phyloP scores from a whole-genome alignment of 2,113 vertebrate species.

The Aptenodytes patagonicus region DNA sequence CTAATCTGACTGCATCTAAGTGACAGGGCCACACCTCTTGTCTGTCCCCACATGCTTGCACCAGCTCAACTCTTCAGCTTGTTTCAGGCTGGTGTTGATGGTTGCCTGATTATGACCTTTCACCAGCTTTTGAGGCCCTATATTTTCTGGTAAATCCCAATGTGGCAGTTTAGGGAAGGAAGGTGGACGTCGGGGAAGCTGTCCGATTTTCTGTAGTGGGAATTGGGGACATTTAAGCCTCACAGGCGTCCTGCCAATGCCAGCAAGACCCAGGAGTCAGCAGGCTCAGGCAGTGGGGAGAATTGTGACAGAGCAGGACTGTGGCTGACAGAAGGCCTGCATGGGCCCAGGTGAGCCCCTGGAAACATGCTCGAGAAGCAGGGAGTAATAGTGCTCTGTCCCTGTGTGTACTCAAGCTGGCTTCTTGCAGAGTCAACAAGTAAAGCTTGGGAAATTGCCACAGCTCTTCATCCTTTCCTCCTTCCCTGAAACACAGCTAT shows the following conservation, averaged over 20 bases:
- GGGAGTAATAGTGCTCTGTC: background rate
- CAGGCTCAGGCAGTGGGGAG: accelerated
- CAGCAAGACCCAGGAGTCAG: background rate
- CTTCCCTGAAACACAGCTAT: background rate
- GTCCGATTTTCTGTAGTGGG: background rate
- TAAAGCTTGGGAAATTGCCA: background rate
- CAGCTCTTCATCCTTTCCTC: background rate
- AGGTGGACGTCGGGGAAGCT: background rate
- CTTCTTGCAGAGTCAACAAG: background rate
- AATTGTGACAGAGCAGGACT: background rate
- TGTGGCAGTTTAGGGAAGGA: background rate
- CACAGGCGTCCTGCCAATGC: background rate
- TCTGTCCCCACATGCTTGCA: background rate
- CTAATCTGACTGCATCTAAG: background rate
- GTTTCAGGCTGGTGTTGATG: background rate
- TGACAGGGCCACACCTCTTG: background rate
- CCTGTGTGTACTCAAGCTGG: background rate
- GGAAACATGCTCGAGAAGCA: background rate
- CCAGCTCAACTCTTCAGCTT: background rate
- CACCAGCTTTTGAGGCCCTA: background rate
- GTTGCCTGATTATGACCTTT: background rate
- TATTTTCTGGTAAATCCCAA: background rate
- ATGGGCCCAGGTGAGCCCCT: background rate
- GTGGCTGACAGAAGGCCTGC: background rate
- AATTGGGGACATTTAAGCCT: background rate